Base-by-base conservation (phyloP, 2,797 vertebrate species). In the Hippoglossus hippoglossus region DNA sequence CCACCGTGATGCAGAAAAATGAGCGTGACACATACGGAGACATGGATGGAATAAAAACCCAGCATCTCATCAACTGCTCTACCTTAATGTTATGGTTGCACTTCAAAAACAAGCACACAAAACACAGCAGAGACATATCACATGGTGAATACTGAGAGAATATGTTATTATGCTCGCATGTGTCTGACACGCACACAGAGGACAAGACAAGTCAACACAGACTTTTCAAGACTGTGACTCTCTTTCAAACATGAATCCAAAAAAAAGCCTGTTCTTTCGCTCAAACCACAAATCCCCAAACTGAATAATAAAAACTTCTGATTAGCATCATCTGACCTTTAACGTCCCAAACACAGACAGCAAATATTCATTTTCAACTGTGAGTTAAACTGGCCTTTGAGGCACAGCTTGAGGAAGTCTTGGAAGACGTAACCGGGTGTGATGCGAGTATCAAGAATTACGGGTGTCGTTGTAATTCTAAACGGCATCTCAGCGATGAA, bases 321-420 rank as follows among this genome's bases (percentile, higher is more conserved):
- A 87, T 88, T 87, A 81, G 24, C 86, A 86, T 89, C 25, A 51
- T 53, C 63, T 82, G 88, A 84, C 90, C 85, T 90, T 91, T 82
- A 67, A 63, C 41, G 36, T 4, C 18, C 44, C 16, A 62, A n/a
- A 39, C 73, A 79, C 52, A 65, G 65, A 39, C 25, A 60, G 31
- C 58, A 72, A 72, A 86, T 58, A 44, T 71, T 55, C 78, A 62
- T 91, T 77, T 84, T 71, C 67, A 73, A 83, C 59, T 61, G 67
- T n/a, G 7, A 44, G 47, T 67, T 54, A 22, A 71, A 73, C 8
- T 61, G 63, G 11, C 63, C 63, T 67, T 76, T 58, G 58, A 66
- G 74, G 49, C 46, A 34, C 12, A 75, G 58, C 50, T 49, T 15
- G 16, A 46, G 39, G 65, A 74, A 50, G 72, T 64, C 67, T 62